Evolutionary conservation across 2,797 vertebrate species (phyloP).

Genomic region (Rhabdophis nuchalis): DNA sequence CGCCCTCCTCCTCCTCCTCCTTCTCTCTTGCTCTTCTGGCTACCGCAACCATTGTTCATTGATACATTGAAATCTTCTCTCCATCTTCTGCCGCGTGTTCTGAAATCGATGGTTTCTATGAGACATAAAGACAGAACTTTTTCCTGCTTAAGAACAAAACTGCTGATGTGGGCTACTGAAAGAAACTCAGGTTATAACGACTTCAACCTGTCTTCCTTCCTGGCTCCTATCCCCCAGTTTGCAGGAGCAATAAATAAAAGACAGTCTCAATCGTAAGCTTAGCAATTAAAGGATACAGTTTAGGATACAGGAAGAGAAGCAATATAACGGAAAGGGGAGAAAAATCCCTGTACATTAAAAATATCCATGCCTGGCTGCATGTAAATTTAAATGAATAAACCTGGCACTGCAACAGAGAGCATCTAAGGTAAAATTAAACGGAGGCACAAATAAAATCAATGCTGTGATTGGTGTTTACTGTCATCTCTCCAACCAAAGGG

Average conservation of each 20-base stretch:
- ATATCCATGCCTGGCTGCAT: neutral
- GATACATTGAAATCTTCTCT: neutral
- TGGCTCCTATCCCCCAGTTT: neutral
- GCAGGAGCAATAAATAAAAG: neutral
- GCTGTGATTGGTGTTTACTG: neutral
- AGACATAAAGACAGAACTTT: neutral
- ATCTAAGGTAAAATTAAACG: neutral
- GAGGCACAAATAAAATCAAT: neutral
- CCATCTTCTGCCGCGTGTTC: neutral
- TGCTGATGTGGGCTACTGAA: neutral
- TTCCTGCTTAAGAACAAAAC: neutral
- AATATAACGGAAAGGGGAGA: neutral
- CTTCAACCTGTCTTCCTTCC: neutral
- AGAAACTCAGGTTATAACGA: neutral
- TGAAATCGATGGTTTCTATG: neutral
- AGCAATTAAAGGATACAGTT: neutral
- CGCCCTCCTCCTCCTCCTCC: fast-evolving
- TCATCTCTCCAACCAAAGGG: neutral
- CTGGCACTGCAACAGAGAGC: neutral
- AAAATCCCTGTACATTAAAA: neutral
- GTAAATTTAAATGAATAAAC: neutral
- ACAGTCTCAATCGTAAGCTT: neutral
- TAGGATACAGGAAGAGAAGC: neutral
- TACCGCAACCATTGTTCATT: neutral
- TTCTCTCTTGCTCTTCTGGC: neutral